A percentile compares a stretch with the other conserved stretches of the same genome.
These are phyloP conservation scores for Brassicogethes aeneus DNA, from an alignment of 2,888 invertebrate species.

Conservation along the genomic window DNA sequence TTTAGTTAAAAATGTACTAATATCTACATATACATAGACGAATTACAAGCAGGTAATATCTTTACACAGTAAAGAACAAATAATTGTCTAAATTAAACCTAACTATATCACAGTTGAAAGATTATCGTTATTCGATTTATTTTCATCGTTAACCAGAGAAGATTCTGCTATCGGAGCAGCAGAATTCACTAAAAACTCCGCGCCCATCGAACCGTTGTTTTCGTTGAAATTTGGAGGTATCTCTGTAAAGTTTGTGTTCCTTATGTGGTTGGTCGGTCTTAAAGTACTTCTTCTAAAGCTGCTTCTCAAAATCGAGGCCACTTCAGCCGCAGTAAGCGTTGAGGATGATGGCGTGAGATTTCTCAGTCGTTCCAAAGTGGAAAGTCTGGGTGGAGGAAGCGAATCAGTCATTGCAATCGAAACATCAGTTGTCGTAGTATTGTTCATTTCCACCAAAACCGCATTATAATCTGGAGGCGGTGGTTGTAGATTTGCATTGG, in stretches of 20 bases:
- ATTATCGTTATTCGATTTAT: constrained; percentile 25
- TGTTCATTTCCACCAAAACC: constrained; percentile 54
- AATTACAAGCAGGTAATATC: constrained; percentile 5
- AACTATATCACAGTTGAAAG: constrained; percentile 38
- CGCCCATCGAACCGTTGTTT: constrained; percentile 43
- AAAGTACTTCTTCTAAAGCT: constrained; percentile 46
- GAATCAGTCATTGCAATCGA: constrained; percentile 19
- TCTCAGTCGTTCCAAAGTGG: constrained; percentile 29
- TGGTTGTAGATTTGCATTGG: constrained; percentile 29
- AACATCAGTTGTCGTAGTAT: constrained; percentile 30
- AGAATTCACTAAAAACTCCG: constrained; percentile 51
- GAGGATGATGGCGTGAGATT: constrained; percentile 28
- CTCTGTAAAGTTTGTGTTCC: constrained; percentile 28
- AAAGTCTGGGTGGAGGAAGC: constrained; percentile 16
- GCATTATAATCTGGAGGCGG: constrained; percentile 56
- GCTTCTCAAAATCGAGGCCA: constrained; percentile 48
- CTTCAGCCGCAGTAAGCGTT: constrained; percentile 48
- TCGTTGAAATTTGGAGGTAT: constrained; percentile 16
- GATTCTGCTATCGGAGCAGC: constrained; percentile 50
- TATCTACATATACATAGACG: too few species aligned
- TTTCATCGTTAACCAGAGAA: constrained; percentile 28
- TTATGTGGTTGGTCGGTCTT: constrained; percentile 21
- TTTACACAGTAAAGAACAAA: constrained; percentile 19
- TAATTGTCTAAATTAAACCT: constrained; percentile 3
- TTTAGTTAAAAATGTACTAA: background rate